These are phyloP conservation scores for Dolichopus griseipennis DNA, from an alignment of 2,888 invertebrate species.

Conservation along the genomic window DNA sequence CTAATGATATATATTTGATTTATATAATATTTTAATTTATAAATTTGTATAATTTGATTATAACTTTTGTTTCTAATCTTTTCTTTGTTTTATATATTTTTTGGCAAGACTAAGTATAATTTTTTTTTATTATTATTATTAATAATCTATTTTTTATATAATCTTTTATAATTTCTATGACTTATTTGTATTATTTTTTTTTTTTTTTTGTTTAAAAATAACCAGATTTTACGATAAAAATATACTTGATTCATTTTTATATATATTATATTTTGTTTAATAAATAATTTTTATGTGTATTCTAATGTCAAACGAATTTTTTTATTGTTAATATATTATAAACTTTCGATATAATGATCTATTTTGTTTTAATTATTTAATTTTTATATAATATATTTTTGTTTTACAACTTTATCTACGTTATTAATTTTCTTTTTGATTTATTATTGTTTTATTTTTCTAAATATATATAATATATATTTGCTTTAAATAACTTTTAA, in stretches of 20 bases:
- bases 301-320: conserved; percentile 13
- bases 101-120: conserved; percentile 6
- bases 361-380: conserved; percentile 15
- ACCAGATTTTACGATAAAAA: conserved; percentile 19
- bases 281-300: conserved; percentile 16
- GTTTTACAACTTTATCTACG: conserved; percentile 29
- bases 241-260: conserved; percentile 14
- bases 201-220: conserved; percentile 21
- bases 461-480: conserved; percentile 14
- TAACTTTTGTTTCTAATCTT: not conserved
- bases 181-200: conserved; percentile 16
- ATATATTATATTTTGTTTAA: conserved; percentile 18
- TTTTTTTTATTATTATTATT: not conserved
- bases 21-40: not conserved
- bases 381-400: conserved; percentile 26
- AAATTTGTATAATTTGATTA: not conserved
- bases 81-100: not conserved
- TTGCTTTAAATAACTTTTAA: conserved; percentile 10
- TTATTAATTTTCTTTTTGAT: conserved; percentile 21
- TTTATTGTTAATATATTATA: conserved; percentile 18
- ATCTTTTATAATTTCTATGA: conserved; percentile 21
- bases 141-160: conserved; percentile 9
- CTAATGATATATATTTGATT: not conserved
- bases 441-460: conserved; percentile 22
- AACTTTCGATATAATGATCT: conserved; percentile 22